These are phyloP conservation scores for Paradoxurus hermaphroditus DNA, from an alignment of 2,113 vertebrate genomes.

Conservation along the genomic window DNA sequence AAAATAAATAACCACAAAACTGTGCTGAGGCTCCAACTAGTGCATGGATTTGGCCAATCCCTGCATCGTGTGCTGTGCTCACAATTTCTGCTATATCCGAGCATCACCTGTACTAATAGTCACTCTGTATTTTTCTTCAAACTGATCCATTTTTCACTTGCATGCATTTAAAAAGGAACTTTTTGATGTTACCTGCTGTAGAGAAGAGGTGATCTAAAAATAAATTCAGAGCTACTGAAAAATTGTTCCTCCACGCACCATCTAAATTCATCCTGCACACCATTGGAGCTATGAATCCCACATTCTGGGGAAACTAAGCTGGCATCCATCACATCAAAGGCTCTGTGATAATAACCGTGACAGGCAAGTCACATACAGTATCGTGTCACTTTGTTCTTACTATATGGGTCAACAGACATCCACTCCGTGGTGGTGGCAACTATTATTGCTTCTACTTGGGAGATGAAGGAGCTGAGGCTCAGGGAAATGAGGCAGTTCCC, in stretches of 20 bases:
- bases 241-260: not conserved
- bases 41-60: not conserved
- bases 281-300: not conserved
- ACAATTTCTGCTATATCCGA: not conserved
- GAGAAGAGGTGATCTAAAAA: constrained; percentile 35
- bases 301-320: not conserved
- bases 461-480: not conserved
- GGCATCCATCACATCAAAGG: not conserved
- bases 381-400: not conserved
- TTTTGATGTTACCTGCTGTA: not conserved
- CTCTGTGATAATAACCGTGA: not conserved
- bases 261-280: not conserved
- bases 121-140: not conserved
- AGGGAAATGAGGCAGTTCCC: not conserved
- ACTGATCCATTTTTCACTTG: not conserved
- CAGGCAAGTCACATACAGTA: not conserved
- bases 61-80: too few species aligned
- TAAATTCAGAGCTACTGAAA: not conserved
- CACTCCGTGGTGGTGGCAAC: not conserved
- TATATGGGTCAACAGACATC: not conserved
- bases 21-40: not conserved
- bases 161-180: not conserved
- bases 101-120: not conserved
- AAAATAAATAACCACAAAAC: not conserved
- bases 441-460: not conserved